phyloP scores from a whole-genome alignment of 2,797 vertebrate species.

The Sorex maritimensis region DNA sequence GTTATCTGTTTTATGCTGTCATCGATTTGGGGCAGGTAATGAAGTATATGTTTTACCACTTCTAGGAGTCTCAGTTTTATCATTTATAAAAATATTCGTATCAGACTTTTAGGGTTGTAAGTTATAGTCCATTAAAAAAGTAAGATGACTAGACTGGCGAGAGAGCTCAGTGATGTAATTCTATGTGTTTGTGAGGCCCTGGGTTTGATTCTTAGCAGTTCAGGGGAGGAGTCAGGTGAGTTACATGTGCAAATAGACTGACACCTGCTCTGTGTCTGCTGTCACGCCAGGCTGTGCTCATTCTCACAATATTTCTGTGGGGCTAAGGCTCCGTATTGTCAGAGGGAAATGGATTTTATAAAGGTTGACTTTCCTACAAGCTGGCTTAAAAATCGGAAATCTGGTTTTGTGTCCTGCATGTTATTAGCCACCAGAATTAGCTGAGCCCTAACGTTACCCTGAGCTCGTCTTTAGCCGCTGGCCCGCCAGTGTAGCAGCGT shows the following conservation, averaged over 20 bases:
- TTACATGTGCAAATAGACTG: too few relatives aligned
- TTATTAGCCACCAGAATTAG: constrained; percentile 43
- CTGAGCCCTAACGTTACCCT: not conserved
- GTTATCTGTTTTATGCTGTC: constrained; percentile 37
- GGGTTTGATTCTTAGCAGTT: too few relatives aligned
- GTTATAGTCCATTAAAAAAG: constrained; percentile 25
- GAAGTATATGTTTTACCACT: not conserved
- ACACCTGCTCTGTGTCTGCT: too few relatives aligned
- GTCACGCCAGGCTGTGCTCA: not conserved
- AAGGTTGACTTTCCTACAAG: constrained; percentile 30
- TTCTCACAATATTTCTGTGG: constrained; percentile 24
- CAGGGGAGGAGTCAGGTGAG: too few relatives aligned
- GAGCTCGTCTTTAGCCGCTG: not conserved
- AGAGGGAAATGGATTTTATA: not conserved
- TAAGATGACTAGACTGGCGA: not conserved
- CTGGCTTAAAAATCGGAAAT: constrained; percentile 24
- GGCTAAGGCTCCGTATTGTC: not conserved
- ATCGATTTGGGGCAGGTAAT: not conserved
- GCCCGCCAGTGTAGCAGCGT: too few relatives aligned
- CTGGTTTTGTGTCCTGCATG: not conserved
- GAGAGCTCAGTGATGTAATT: too few relatives aligned
- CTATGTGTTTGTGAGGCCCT: too few relatives aligned
- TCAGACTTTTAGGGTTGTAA: constrained; percentile 5
- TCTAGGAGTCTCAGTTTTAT: constrained; percentile 46
- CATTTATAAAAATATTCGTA: constrained; percentile 69